Conservation (phyloP, 2,113 vertebrate species). For the Psettodes erumei region DNA sequence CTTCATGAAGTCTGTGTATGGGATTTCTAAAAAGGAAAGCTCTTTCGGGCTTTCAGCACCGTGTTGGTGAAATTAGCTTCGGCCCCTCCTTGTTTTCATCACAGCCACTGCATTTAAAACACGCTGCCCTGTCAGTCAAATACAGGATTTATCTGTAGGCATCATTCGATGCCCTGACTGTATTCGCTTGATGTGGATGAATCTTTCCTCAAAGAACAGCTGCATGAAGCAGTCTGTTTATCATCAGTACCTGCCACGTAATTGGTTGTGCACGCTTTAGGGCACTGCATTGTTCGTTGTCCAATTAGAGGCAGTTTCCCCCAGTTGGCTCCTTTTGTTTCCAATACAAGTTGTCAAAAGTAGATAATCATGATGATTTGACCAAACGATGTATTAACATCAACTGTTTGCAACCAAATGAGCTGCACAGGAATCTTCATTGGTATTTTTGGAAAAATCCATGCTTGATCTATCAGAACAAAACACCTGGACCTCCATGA, state of each 20-base stretch:
- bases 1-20: neutral
- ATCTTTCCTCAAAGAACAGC: slow-evolving; percentile 30
- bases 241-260: slow-evolving; percentile 40
- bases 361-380: slow-evolving; percentile 41
- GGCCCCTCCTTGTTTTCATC: slow-evolving; percentile 1
- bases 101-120: slow-evolving; percentile 41
- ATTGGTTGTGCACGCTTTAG: slow-evolving; percentile 55
- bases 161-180: slow-evolving; percentile 34
- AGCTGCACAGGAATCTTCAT: neutral
- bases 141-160: slow-evolving; percentile 9
- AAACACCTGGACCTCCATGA: slow-evolving; percentile 38
- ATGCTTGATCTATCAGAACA: slow-evolving; percentile 39
- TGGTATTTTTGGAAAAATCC: slow-evolving; percentile 20
- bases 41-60: neutral
- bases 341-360: slow-evolving; percentile 47
- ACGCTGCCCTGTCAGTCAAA: slow-evolving; percentile 24
- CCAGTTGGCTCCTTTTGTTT: slow-evolving; percentile 30
- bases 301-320: slow-evolving; percentile 53
- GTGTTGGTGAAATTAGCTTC: slow-evolving; percentile 17
- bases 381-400: slow-evolving; percentile 23
- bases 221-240: slow-evolving; percentile 36
- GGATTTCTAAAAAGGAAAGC: neutral
- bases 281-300: slow-evolving; percentile 51
- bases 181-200: slow-evolving; percentile 34
- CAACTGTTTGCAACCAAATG: slow-evolving; percentile 25